phyloP scores from a whole-genome alignment of 2,113 vertebrate genomes.

The Prunella fulvescens region DNA sequence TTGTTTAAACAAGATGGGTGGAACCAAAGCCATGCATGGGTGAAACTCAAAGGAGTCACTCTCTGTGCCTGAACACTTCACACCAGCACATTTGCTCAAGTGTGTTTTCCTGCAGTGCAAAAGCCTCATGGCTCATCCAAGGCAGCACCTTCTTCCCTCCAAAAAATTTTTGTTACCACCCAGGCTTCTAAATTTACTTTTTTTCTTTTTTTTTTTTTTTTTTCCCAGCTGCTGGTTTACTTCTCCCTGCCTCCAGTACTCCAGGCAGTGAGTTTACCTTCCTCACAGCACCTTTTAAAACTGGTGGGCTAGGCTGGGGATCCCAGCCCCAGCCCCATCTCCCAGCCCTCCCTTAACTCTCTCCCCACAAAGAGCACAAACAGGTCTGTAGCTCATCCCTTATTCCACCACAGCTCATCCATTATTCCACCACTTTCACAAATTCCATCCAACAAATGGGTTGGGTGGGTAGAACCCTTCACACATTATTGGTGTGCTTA shows the following conservation, averaged over 20 bases:
- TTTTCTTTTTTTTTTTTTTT: not conserved
- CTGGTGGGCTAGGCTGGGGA: not conserved
- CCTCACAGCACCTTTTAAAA: not conserved
- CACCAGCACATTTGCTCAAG: constrained; percentile 15
- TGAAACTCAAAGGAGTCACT: constrained; percentile 41
- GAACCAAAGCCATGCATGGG: constrained; percentile 39
- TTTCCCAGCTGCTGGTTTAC: not conserved
- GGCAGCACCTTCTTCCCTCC: not conserved
- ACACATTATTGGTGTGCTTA: not conserved
- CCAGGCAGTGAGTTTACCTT: not conserved
- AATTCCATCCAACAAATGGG: not conserved
- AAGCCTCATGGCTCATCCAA: not conserved
- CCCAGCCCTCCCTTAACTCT: not conserved
- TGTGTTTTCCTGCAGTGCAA: not conserved
- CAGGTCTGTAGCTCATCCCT: not conserved
- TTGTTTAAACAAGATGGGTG: constrained; percentile 59
- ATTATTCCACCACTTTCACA: not conserved
- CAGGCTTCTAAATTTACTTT: not conserved
- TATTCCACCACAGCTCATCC: not conserved
- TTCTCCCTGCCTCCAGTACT: not conserved
- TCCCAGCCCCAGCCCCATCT: not conserved
- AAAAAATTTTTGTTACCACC: not conserved
- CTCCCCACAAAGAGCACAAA: not conserved
- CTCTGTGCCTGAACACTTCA: not conserved
- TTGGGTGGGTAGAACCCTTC: not conserved